Evolutionary conservation across 2,113 vertebrate species (phyloP), one percentile per base, ranked within the genome.

Genomic region (Paralichthys olivaceus): DNA sequence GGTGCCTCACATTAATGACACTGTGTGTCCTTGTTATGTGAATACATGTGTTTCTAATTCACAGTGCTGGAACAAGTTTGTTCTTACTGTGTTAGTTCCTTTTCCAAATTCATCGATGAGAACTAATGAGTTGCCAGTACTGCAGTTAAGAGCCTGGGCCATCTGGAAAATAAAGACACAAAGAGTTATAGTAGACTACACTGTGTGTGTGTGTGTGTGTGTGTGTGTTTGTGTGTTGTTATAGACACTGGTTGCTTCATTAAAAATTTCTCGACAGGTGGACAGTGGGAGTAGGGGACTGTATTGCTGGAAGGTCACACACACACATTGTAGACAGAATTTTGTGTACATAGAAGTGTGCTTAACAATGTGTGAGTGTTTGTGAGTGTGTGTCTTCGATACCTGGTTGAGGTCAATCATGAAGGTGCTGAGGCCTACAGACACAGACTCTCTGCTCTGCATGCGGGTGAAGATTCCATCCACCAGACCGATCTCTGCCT

Each of bases 71-170:
- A 75, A 83, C 22, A 43, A 13, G 22, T 40, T 64, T 15, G 15
- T 51, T 58, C 95, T 95, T 90, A 97, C 92, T 37, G 97, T 97
- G 90, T 99, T 99, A 65, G 98, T 99, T 68, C 98, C 98, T 93
- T 99, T 99, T 85, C 98, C 98, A 89, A 99, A 99, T 87, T 99
- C 98, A 92, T 99, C 98, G 28, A 99, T 95, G 61, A 99, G 95
- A 66, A 99, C 95, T 79, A 99, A 93, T 13, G 98, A 99, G 69
- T 87, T 95, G 58, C 95, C 95, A 1, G 96, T 96, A 84, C 97
- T 96, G 79, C 95, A 94, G 92, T 97, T 99, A 67, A 99, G 91
- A 56, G 97, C 96, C 66, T 95, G 95, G 53, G 97, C 95, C 94
- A 98, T 95, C 95, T 96, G 85, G 63, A 70, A 79, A 78, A 83